Conservation (phyloP, 2,797 vertebrate species). For the Sylvilagus floridanus region DNA sequence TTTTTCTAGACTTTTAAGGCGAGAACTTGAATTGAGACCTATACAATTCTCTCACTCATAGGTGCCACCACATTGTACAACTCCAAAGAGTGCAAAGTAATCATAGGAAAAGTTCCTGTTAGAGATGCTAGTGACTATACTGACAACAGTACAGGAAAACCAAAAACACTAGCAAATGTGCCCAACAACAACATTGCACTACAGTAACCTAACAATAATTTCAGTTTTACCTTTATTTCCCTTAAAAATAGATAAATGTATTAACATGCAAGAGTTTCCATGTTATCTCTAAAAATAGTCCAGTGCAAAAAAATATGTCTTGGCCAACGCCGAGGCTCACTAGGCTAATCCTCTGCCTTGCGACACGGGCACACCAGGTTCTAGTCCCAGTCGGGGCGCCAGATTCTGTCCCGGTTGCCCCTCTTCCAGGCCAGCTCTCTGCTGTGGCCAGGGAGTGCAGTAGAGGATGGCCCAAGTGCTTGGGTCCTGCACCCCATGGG, state of each 20-base stretch:
- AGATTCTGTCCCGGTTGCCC: too few relatives aligned
- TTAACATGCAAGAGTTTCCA: slow-evolving; percentile 32
- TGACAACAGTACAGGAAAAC: not conserved
- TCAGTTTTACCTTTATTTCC: not conserved
- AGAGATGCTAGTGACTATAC: not conserved
- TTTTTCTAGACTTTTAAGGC: not conserved
- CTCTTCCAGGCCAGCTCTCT: too few relatives aligned
- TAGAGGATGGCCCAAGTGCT: too few relatives aligned
- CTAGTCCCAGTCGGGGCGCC: too few relatives aligned
- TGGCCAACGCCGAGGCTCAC: too few relatives aligned
- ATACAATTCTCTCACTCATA: not conserved
- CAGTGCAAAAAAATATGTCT: not conserved
- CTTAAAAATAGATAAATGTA: slow-evolving; percentile 40
- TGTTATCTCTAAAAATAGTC: slow-evolving; percentile 43
- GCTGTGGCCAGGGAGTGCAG: too few relatives aligned
- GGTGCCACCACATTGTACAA: not conserved
- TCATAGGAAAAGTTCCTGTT: slow-evolving; percentile 24
- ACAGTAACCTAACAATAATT: not conserved
- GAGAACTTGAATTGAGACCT: not conserved
- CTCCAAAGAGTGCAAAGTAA: not conserved
- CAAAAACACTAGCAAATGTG: slow-evolving; percentile 1
- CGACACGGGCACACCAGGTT: too few relatives aligned
- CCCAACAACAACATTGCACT: not conserved
- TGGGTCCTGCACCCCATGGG: too few relatives aligned
- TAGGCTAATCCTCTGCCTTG: too few relatives aligned